Base-by-base conservation (phyloP, 1,140 invertebrate species). In the Caenorhabditis tropicalis region DNA sequence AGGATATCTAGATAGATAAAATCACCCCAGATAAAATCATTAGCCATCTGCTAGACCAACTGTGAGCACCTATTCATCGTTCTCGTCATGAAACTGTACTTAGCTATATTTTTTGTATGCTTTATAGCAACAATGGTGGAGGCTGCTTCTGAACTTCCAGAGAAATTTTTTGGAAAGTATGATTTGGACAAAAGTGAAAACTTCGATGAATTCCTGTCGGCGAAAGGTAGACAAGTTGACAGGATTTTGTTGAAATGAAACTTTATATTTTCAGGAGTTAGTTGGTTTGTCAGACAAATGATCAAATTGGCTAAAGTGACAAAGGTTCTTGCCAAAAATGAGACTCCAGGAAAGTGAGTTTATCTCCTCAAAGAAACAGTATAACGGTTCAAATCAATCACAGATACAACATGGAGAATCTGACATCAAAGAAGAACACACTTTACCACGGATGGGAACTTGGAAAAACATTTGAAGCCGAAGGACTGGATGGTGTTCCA, bases 111-210 rank as follows among this genome's bases (percentile, higher is more conserved):
- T 24, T 39, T 5, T 24, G 27, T 74, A 19, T 74, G 36, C 65
- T 74, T 74, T 74, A 21, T 74, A 74, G 65, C 94, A 93, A 87
- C 93, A 94, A 83, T 49, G 85, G 87, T 48, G 9, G 65, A 74
- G 36, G 65, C 19, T 3, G 65, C 65, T 24, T 74, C 65, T 46
- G 65, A 79, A 27, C 70, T 90, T 43, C 89, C 89, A 2, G 81
- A 88, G 10, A 87, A 90, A 80, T 90, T 90, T 46, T 85, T 91
- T 24, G 89, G 89, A 27, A 85, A 84, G 27, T 90, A 89, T 79
- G 86, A 86, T 4, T 74, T 89, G 43, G 89, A 91, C 27, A 83
- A 80, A 43, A 89, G 86, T 79, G 89, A 90, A 43, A 91, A 90
- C 70, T 90, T 90, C 56, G 89, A 91, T 39, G 87, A 43, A 12